Evolutionary conservation across 2,797 vertebrate genomes (phyloP).

Genomic region (Microcaecilia unicolor): DNA sequence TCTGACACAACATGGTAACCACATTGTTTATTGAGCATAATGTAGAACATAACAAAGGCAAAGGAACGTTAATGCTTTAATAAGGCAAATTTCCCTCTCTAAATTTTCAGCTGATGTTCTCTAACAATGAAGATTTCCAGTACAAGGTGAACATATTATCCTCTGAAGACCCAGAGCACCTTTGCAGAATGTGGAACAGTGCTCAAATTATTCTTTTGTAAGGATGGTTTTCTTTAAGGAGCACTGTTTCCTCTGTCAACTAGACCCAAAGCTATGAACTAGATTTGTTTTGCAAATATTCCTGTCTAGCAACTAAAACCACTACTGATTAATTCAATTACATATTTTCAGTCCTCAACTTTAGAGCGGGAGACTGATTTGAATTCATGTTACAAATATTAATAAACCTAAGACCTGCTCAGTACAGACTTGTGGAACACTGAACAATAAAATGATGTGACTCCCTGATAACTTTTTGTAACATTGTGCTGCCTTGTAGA

Average conservation of each 20-base stretch:
- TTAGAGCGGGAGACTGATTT: slow-evolving; percentile 34
- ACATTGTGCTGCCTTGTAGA: slow-evolving; percentile 93
- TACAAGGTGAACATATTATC: slow-evolving; percentile 17
- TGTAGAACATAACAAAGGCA: slow-evolving; percentile 30
- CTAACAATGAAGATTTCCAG: slow-evolving; percentile 18
- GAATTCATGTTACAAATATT: slow-evolving; percentile 59
- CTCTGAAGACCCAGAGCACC: slow-evolving; percentile 32
- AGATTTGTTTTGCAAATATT: slow-evolving; percentile 38
- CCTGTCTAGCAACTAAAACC: slow-evolving; percentile 55
- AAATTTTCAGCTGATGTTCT: slow-evolving; percentile 20
- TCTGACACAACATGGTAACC: slow-evolving; percentile 30
- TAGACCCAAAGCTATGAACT: slow-evolving; percentile 44
- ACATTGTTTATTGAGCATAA: slow-evolving; percentile 39
- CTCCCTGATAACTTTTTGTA: slow-evolving; percentile 68
- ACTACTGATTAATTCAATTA: slow-evolving; percentile 55
- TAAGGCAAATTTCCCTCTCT: slow-evolving; percentile 19
- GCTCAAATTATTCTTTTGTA: slow-evolving; percentile 29
- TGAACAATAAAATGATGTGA: slow-evolving; percentile 60
- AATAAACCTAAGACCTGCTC: too few species aligned
- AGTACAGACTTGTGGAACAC: slow-evolving; percentile 51
- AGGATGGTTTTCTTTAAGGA: too few species aligned
- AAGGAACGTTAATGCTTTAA: slow-evolving; percentile 38
- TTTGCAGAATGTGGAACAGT: slow-evolving; percentile 39
- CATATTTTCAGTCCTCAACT: slow-evolving; percentile 38
- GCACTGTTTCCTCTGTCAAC: slow-evolving; percentile 38